Percentiles rank a stretch among this genome's conserved stretches.
Conservation (phyloP, 2,113 vertebrate species). For the Echinops telfairi region DNA sequence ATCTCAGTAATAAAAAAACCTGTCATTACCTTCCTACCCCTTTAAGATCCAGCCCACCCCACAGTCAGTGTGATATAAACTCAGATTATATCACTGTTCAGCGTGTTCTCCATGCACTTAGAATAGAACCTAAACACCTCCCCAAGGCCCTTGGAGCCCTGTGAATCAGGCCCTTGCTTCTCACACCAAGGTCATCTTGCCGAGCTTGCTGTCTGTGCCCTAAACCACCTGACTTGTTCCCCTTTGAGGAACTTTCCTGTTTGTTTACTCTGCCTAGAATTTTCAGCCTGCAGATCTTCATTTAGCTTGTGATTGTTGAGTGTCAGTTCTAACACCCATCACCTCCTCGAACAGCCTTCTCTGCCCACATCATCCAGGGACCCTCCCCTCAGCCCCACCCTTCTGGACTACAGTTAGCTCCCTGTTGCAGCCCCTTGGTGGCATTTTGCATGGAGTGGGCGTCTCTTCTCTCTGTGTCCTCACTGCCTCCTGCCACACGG, state of each 20-base stretch:
- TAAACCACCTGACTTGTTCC: neutral
- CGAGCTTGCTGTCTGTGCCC: neutral
- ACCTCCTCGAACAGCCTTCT: neutral
- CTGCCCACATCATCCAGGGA: neutral
- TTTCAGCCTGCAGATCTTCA: neutral
- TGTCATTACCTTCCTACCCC: neutral
- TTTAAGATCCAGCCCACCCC: too few relatives aligned
- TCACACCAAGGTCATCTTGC: neutral
- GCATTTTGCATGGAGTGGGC: neutral
- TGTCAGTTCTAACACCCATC: neutral
- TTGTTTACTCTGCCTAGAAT: neutral
- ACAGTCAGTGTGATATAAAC: neutral
- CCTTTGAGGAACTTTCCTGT: neutral
- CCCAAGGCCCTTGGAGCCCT: neutral
- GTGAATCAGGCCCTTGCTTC: neutral
- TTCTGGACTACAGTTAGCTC: neutral
- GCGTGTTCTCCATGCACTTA: neutral
- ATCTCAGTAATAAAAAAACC: neutral
- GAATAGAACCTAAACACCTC: neutral
- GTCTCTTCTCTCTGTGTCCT: neutral
- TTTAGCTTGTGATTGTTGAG: neutral
- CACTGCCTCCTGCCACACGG: neutral
- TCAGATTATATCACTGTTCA: neutral
- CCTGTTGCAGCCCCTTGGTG: neutral
- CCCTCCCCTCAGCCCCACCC: neutral